Evolutionary conservation across 2,797 vertebrate species (phyloP).

Genomic region (Muraenolepis orangiensis): DNA sequence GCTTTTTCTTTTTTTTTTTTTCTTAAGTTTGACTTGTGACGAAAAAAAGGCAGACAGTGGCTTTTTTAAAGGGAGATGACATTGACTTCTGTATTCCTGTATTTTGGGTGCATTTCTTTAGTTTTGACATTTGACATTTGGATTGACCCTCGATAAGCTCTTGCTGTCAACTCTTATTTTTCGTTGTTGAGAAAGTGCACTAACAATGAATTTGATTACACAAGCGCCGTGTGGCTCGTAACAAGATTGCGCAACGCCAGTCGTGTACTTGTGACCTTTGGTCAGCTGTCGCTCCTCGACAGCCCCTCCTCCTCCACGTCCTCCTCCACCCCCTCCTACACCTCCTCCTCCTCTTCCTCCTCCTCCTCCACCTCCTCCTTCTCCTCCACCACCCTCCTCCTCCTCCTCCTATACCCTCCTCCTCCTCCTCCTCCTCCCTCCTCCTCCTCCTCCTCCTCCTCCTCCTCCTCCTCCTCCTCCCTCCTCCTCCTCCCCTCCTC

Average conservation of each 20-base stretch:
- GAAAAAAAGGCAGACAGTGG: too few species aligned
- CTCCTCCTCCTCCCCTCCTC: not conserved
- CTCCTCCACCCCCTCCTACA: not conserved
- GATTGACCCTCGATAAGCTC: too few species aligned
- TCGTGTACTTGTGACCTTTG: slow-evolving; percentile 53
- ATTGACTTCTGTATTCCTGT: too few species aligned
- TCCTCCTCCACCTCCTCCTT: not conserved
- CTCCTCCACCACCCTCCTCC: not conserved
- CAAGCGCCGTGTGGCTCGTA: slow-evolving; percentile 2
- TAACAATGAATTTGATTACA: not conserved
- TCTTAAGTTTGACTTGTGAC: too few species aligned
- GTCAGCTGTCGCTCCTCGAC: not conserved
- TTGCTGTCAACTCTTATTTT: too few species aligned
- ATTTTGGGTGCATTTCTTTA: too few species aligned
- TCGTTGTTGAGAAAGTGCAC: not conserved
- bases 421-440: not conserved
- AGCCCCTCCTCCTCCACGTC: not conserved
- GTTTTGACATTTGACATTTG: too few species aligned
- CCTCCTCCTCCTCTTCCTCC: not conserved
- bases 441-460: not conserved
- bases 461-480: not conserved
- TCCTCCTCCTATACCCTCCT: too few species aligned
- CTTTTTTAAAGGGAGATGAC: too few species aligned
- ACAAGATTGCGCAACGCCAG: not conserved
- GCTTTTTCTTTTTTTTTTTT: too few species aligned